Base-by-base conservation (phyloP, 2,113 vertebrate species). In the Dasyprocta punctata region DNA sequence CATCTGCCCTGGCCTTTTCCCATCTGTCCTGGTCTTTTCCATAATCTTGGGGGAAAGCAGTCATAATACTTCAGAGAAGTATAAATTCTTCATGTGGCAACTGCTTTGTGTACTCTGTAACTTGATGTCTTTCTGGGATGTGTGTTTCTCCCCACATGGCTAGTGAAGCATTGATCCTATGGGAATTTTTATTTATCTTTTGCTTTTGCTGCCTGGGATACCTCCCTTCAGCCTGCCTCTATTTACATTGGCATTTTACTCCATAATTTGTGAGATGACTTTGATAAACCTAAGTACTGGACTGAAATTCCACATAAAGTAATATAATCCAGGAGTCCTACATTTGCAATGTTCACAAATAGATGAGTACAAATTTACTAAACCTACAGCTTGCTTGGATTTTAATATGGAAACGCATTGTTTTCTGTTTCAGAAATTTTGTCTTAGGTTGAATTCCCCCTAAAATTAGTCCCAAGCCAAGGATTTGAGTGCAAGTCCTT, bases 31-130 rank as follows among this genome's bases (percentile, higher is more conserved):
- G 47, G 41, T 9, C 61, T 88, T 95, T 90, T 58, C 81, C 20
- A 47, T 71, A 85, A 93, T 30, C 65, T 87, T 96, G 90, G 56
- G 58, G 19, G 44, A 89, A 78, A 52, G 9, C 36, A 75, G 28
- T 77, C 9, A 47, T 49, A 81, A 88, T 90, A 83, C 22, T 24
- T 87, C 33, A 75, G 54, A 86, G 26, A 80, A 80, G 7, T 92
- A 6, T 69, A 85, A 56, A 19, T 63, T 93, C 16, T 93, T 92
- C 41, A 36, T 49, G 0, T 36, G 54, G 47, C 13, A 58, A 44
- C 38, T 82, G 38, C 41, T 84, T 86, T 92, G 36, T 2, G 11
- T 22, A 17, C 88, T 28, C 44, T n/a, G 1, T 24, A 92, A 91
- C 24, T 44, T 20, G 14, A 52, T 0, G n/a, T 33, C 56, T 36